phyloP scores from a whole-genome alignment of 23 tunicate species.

The Halocynthia aurantium region DNA sequence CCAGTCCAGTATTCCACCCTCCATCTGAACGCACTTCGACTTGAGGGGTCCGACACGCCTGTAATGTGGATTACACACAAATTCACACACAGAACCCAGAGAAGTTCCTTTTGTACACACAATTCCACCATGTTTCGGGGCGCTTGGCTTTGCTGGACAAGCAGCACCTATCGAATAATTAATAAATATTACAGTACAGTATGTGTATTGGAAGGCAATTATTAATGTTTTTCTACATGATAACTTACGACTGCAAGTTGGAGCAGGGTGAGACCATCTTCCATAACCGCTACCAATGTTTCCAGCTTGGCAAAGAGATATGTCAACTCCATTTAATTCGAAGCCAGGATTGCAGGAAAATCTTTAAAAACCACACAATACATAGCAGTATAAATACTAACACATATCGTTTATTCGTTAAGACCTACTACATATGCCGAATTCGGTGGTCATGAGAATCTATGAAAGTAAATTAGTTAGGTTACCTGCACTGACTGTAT shows the following conservation, averaged over 20 bases:
- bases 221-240: not conserved
- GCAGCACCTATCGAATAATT: slow-evolving; percentile 12
- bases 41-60: slow-evolving; percentile 38
- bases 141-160: slow-evolving; percentile 29
- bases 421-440: not conserved
- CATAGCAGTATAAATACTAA: no score
- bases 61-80: slow-evolving; percentile 42
- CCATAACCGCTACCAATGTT: slow-evolving; percentile 14
- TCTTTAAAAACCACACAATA: no score
- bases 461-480: no score
- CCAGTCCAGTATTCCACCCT: slow-evolving; percentile 18
- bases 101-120: slow-evolving; percentile 45
- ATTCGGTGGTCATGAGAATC: no score
- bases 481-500: no score
- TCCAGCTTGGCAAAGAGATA: not conserved
- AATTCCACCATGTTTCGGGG: slow-evolving; percentile 31
- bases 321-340: no score
- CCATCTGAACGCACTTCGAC: slow-evolving; percentile 27
- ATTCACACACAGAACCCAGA: slow-evolving; percentile 56
- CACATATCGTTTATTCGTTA: no score
- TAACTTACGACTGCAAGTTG: slow-evolving; percentile 24
- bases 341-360: no score
- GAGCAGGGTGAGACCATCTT: slow-evolving; percentile 22
- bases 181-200: not conserved
- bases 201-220: not conserved